A percentile compares a stretch with the other conserved stretches of the same genome.
phyloP scores from a whole-genome alignment of 2,797 vertebrate genomes.

The Channa striata region DNA sequence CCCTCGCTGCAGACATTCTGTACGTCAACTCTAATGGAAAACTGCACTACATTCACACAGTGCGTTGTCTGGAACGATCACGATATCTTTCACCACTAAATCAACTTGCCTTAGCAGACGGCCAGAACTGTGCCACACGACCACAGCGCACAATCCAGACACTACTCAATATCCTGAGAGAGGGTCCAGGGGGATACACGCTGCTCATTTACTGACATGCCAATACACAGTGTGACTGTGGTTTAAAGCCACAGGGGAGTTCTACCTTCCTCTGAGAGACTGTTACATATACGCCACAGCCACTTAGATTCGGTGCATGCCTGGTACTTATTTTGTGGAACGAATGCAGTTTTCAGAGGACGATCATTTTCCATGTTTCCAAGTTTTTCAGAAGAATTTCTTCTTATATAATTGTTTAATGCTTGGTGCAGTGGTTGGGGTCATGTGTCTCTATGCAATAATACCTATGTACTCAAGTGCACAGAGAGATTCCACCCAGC shows the following conservation, averaged over 20 bases:
- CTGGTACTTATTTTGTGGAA: conserved; percentile 9
- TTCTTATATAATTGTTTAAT: too few species aligned
- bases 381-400: too few species aligned
- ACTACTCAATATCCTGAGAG: conserved; percentile 75
- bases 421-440: too few species aligned
- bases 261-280: too few species aligned
- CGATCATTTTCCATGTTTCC: too few species aligned
- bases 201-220: conserved; percentile 52
- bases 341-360: conserved; percentile 5
- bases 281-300: not conserved
- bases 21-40: conserved; percentile 66
- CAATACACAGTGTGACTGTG: conserved; percentile 26
- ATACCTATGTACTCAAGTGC: too few species aligned
- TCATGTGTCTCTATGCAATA: too few species aligned
- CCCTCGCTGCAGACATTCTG: conserved; percentile 47
- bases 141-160: conserved; percentile 78
- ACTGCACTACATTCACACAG: conserved; percentile 50
- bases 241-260: conserved; percentile 24
- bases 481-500: too few species aligned
- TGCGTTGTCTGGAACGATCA: conserved; percentile 50
- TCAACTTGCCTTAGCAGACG: conserved; percentile 73
- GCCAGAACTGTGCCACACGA: conserved; percentile 19
- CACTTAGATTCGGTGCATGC: not conserved
- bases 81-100: conserved; percentile 58
- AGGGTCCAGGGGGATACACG: conserved; percentile 44